Conservation (phyloP, 1,140 invertebrate genomes). For the Arctopsyche grandis region DNA sequence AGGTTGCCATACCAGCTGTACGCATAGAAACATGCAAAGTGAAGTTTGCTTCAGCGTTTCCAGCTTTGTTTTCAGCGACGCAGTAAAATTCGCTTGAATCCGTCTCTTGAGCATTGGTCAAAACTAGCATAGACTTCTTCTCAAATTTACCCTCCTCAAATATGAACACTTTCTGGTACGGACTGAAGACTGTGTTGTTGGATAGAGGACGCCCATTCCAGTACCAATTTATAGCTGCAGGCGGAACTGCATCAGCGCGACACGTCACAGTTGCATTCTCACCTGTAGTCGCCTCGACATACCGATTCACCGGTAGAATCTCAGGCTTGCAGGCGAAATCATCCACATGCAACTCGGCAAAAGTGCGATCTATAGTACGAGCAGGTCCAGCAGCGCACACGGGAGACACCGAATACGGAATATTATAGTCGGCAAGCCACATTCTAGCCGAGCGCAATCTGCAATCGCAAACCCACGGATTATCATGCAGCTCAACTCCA, state of each 20-base stretch:
- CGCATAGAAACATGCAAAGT: constrained; percentile 83
- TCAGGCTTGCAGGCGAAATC: constrained; percentile 91
- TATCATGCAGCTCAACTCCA: constrained; percentile 88
- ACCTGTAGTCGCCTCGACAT: constrained; percentile 80
- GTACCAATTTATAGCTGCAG: constrained; percentile 86
- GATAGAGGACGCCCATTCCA: constrained; percentile 83
- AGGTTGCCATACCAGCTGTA: constrained; percentile 79
- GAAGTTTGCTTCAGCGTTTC: constrained; percentile 91
- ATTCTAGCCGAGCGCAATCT: constrained; percentile 82
- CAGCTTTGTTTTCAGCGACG: constrained; percentile 90
- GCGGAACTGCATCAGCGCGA: constrained; percentile 80
- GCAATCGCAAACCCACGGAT: constrained; percentile 93
- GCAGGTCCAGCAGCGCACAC: constrained; percentile 76
- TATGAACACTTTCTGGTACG: constrained; percentile 83
- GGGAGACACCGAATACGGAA: constrained; percentile 81
- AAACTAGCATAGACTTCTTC: constrained; percentile 81
- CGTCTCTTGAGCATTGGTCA: constrained; percentile 87
- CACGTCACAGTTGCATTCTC: constrained; percentile 88
- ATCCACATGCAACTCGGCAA: constrained; percentile 79
- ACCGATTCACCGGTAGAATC: constrained; percentile 78
- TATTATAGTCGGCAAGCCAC: constrained; percentile 85
- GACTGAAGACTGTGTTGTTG: constrained; percentile 83
- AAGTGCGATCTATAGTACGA: constrained; percentile 73
- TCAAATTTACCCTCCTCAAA: constrained; percentile 79
- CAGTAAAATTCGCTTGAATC: constrained; percentile 92